These are phyloP conservation scores for Xyrauchen texanus DNA, from an alignment of 2,113 vertebrate genomes.

Conservation along the genomic window DNA sequence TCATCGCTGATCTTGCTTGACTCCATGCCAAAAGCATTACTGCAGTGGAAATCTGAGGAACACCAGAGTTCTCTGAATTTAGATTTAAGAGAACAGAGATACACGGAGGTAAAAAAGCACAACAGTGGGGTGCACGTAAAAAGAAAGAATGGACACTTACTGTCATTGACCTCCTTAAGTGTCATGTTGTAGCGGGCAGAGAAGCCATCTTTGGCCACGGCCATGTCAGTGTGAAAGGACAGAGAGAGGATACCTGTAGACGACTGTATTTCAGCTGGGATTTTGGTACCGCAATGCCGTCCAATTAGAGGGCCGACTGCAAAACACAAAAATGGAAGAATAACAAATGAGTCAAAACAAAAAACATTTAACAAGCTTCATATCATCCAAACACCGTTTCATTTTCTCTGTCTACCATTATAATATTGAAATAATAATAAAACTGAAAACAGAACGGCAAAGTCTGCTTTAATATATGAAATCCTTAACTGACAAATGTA, in stretches of 20 bases:
- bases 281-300: slow-evolving; percentile 91
- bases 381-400: not conserved
- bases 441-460: not conserved
- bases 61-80: not conserved
- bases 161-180: slow-evolving; percentile 87
- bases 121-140: not conserved
- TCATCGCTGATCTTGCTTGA: slow-evolving; percentile 90
- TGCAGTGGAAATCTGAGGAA: slow-evolving; percentile 88
- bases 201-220: slow-evolving; percentile 96
- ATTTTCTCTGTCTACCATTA: not conserved
- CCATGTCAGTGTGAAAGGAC: slow-evolving; percentile 96
- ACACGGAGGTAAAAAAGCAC: not conserved
- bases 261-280: slow-evolving; percentile 90
- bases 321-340: slow-evolving; percentile 42
- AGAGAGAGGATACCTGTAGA: slow-evolving; percentile 91
- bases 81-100: not conserved
- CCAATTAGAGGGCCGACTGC: slow-evolving; percentile 95
- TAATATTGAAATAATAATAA: not conserved
- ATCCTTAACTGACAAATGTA: not conserved
- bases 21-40: slow-evolving; percentile 91
- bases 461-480: not conserved
- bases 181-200: slow-evolving; percentile 93
- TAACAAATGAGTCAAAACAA: not conserved
- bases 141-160: slow-evolving; percentile 74
- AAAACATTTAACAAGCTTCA: not conserved